Conservation (phyloP, 2,113 vertebrate species). For the Globicephala melas region DNA sequence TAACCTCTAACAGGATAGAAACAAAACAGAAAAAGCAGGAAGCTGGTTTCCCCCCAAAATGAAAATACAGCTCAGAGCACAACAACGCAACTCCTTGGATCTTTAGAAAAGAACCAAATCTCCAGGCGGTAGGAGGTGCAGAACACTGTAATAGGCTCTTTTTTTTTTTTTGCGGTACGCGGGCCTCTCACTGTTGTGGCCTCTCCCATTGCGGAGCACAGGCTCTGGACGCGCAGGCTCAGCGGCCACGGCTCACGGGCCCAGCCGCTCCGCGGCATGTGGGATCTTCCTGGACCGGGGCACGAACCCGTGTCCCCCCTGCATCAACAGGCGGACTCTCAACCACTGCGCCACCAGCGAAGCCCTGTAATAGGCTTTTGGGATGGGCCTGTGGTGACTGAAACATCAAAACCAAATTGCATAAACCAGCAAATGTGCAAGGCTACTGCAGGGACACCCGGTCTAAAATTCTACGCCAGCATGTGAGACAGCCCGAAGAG, state of each 20-base stretch:
- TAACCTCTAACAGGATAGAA: not conserved
- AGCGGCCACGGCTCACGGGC: too few relatives aligned
- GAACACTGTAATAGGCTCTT: not conserved
- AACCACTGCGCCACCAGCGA: too few relatives aligned
- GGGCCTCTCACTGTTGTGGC: too few relatives aligned
- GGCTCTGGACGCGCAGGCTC: too few relatives aligned
- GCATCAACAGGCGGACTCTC: too few relatives aligned
- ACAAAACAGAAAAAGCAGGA: slow-evolving; percentile 39
- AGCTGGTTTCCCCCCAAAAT: not conserved
- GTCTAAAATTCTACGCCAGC: not conserved
- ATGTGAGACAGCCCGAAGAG: not conserved
- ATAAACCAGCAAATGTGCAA: not conserved
- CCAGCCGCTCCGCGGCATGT: too few relatives aligned
- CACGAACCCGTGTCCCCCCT: too few relatives aligned
- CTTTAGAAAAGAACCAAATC: slow-evolving; percentile 25
- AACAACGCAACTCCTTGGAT: not conserved
- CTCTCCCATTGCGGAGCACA: too few relatives aligned
- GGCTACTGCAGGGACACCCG: not conserved
- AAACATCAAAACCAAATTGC: not conserved
- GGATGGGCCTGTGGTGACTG: not conserved
- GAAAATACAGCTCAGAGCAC: not conserved
- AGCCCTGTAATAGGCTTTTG: not conserved
- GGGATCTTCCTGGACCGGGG: too few relatives aligned
- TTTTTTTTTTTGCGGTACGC: too few relatives aligned
- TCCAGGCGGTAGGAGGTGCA: not conserved